Base-by-base conservation (phyloP, 2,888 invertebrate species). In the Monopis laevigella region DNA sequence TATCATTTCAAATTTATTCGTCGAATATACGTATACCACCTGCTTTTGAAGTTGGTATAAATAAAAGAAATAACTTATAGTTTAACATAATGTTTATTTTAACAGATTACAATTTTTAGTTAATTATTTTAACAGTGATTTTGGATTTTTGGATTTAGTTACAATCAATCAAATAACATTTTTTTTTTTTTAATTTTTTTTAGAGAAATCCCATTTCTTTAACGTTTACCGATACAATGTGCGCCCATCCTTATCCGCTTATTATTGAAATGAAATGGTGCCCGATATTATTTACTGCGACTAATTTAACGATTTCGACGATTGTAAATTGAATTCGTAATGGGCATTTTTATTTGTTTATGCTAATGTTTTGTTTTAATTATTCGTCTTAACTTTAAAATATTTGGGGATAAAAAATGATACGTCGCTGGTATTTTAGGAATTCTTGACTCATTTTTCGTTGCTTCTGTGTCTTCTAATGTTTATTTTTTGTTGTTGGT, bases 251-350 rank as follows among this genome's bases (percentile, higher is more conserved):
- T 42, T 40, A 40, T 30, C 21, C 53, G 56, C 55, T 21, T 59
- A 66, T 65, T 59, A 67, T 62, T 62, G 57, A 62, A 61, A 58
- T 17, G 29, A 41, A 34, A 39, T 39, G 32, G 39, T 62, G 57
- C 58, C 17, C 41, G 60, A 59, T 69, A 72, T 78, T 74, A 78
- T 78, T 77, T 77, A 80, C 71, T 68, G 74, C 75, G 70, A 71
- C 77, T 72, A 75, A 78, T 78, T 69, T 65, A 65, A 69, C 64
- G 68, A 68, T 72, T 71, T 62, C 65, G 63, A 69, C 65, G 70
- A 75, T 75, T 77, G 77, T 78, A 78, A 80, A 80, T 78, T 75
- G 80, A 77, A 77, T 73, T 67, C 73, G 63, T 77, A 78, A 80
- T 78, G 74, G 71, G 62, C 56, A 64, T 66, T 78, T 78, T 80